phyloP scores from a whole-genome alignment of 2,888 invertebrate genomes.

The Hylaea fasciaria region DNA sequence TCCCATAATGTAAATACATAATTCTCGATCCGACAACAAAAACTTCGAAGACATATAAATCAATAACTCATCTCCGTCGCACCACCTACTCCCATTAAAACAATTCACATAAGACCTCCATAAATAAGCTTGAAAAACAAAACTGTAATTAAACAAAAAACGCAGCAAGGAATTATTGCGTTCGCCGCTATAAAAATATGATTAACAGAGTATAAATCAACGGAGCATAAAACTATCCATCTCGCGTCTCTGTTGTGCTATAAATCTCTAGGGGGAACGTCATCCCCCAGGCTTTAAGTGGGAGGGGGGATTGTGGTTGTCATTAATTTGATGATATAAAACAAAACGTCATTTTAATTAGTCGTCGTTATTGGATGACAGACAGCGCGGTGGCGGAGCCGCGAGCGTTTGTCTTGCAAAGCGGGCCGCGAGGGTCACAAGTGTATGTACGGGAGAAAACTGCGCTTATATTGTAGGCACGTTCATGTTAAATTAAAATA shows the following conservation, averaged over 20 bases:
- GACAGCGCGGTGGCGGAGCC: conserved; percentile 55
- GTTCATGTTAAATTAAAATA: background rate
- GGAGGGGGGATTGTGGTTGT: conserved; percentile 53
- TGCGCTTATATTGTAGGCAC: background rate
- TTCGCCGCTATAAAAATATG: conserved; percentile 63
- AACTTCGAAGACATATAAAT: conserved; percentile 41
- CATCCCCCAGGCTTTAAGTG: conserved; percentile 40
- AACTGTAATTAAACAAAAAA: conserved; percentile 49
- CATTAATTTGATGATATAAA: conserved; percentile 75
- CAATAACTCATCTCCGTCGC: conserved; percentile 36
- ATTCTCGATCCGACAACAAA: conserved; percentile 1
- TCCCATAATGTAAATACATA: background rate
- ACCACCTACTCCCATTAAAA: conserved; percentile 38
- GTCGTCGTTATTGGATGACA: conserved; percentile 68
- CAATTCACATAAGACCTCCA: conserved; percentile 26
- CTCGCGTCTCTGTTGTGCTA: conserved; percentile 45
- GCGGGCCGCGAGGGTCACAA: conserved; percentile 46
- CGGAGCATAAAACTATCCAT: conserved; percentile 55
- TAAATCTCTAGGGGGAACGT: conserved; percentile 54
- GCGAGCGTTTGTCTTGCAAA: conserved; percentile 58
- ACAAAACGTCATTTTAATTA: conserved; percentile 76
- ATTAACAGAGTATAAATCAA: conserved; percentile 68
- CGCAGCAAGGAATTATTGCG: conserved; percentile 51
- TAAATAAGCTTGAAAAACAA: conserved; percentile 44
- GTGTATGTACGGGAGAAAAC: conserved; percentile 32